Conservation (phyloP, 2,113 vertebrate species). For the Corynorhinus townsendii region DNA sequence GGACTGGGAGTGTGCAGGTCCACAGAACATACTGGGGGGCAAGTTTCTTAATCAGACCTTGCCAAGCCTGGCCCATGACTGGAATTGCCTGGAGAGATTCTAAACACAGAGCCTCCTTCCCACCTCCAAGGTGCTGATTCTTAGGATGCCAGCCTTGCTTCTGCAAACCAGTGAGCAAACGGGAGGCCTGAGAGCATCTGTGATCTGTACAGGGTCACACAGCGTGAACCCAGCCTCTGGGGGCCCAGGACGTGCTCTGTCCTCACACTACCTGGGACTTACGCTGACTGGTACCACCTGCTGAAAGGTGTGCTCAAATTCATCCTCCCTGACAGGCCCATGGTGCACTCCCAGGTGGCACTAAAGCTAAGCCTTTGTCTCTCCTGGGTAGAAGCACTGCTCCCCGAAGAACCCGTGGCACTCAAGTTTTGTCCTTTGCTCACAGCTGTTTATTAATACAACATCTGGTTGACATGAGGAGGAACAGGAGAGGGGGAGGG, state of each 20-base stretch:
- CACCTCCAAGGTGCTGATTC: not conserved
- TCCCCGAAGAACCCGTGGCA: not conserved
- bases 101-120: not conserved
- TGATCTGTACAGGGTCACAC: not conserved
- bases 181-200: not conserved
- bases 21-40: not conserved
- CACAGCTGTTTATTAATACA: not conserved
- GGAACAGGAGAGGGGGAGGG: not conserved
- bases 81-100: not conserved
- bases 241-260: rapidly evolving
- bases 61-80: not conserved
- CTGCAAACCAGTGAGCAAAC: not conserved
- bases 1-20: not conserved
- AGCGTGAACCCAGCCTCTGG: not conserved
- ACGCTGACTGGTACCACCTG: not conserved
- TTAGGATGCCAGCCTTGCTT: not conserved
- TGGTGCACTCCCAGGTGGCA: not conserved
- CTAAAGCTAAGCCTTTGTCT: too few species aligned
- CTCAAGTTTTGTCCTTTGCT: not conserved
- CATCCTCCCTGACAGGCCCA: not conserved
- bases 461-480: not conserved
- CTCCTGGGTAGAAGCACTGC: not conserved
- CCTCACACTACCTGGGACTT: not conserved
- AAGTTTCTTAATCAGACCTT: not conserved
- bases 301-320: not conserved